Percentiles rank a stretch among this genome's conserved stretches.
Conservation (phyloP, 2,113 vertebrate genomes). For the Ibidorhyncha struthersii region DNA sequence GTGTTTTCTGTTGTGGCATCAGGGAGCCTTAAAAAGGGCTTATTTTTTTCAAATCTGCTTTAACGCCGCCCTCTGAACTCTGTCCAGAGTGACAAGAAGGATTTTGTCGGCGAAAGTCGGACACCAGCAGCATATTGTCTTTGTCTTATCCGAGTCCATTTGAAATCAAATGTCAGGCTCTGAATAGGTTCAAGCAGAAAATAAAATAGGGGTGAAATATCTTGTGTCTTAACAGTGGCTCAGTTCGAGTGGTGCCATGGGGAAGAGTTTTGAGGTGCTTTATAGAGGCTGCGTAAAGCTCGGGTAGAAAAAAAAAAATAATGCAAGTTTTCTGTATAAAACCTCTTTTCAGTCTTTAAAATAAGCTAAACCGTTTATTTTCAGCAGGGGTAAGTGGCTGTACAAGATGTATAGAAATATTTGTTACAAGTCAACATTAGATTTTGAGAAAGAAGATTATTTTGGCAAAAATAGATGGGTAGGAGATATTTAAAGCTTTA, state of each 20-base stretch:
- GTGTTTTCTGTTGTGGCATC: neutral
- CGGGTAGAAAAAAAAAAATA: neutral
- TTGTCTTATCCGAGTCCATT: neutral
- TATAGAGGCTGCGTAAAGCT: neutral
- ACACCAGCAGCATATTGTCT: neutral
- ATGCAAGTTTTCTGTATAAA: neutral
- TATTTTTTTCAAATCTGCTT: neutral
- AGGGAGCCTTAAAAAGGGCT: neutral
- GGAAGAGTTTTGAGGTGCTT: neutral
- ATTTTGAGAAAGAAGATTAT: neutral
- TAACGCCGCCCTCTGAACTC: neutral
- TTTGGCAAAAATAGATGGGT: neutral
- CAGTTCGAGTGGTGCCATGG: neutral
- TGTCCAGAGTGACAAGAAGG: neutral
- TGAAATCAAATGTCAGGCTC: neutral
- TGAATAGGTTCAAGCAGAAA: neutral
- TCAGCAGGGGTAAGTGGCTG: neutral
- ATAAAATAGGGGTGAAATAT: neutral
- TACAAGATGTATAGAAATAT: fast-evolving
- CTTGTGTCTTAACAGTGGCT: neutral
- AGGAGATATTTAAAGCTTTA: neutral
- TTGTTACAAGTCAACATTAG: neutral
- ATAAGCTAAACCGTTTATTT: neutral
- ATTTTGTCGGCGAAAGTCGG: neutral
- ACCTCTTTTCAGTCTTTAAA: neutral